Evolutionary conservation across 2,888 invertebrate species (phyloP).

Genomic region (Malacosoma neustria): DNA sequence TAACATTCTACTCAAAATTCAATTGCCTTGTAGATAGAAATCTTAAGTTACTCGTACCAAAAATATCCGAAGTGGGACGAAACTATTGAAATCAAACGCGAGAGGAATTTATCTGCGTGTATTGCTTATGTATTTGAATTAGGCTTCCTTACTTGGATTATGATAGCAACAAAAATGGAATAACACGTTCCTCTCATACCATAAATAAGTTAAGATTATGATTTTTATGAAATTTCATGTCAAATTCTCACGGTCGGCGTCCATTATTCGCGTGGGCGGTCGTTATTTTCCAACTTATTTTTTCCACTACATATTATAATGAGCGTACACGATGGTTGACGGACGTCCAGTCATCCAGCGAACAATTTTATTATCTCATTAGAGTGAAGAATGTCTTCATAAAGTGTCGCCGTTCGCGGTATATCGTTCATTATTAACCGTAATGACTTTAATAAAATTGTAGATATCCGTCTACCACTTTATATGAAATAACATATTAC

Average conservation of each 20-base stretch:
- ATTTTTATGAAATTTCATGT: conserved; percentile 4
- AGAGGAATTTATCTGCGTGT: no score
- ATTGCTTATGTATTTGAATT: neutral
- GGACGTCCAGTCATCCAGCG: conserved; percentile 38
- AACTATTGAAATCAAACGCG: no score
- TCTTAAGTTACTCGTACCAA: no score
- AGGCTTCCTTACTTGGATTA: neutral
- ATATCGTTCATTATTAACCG: conserved; percentile 56
- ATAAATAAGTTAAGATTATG: conserved; percentile 2
- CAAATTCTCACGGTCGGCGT: conserved; percentile 7
- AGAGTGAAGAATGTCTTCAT: conserved; percentile 63
- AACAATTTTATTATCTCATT: conserved; percentile 61
- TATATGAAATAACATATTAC: conserved; percentile 1
- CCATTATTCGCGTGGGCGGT: conserved; percentile 20
- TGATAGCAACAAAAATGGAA: neutral
- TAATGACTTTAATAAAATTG: conserved; percentile 57
- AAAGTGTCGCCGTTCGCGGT: conserved; percentile 57
- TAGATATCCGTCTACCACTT: conserved; percentile 29
- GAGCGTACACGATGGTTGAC: conserved; percentile 15
- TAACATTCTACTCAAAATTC: no score
- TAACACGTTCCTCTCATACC: neutral
- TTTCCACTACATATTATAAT: conserved; percentile 23
- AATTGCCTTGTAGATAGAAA: no score
- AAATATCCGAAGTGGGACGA: no score
- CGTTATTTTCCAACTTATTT: conserved; percentile 17